phyloP scores from a whole-genome alignment of 2,797 vertebrate genomes.

The Lepus townsendii region DNA sequence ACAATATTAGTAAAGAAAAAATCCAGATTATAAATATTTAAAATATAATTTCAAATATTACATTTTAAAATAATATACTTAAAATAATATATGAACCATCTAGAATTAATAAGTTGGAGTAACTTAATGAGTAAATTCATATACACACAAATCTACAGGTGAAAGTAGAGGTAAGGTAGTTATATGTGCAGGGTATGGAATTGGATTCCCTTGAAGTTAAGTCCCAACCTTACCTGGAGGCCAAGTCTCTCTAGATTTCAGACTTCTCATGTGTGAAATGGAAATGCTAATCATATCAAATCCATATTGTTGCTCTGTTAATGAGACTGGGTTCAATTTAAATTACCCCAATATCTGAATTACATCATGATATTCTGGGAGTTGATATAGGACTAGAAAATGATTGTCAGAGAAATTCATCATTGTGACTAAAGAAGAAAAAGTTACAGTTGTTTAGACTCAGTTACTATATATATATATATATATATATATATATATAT shows the following conservation, averaged over 20 bases:
- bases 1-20: neutral
- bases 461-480: neutral
- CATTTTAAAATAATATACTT: neutral
- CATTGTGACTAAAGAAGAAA: neutral
- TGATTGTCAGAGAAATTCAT: neutral
- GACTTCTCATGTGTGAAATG: neutral
- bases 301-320: neutral
- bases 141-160: neutral
- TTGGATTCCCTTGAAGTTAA: neutral
- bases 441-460: neutral
- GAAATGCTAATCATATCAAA: neutral
- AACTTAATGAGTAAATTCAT: neutral
- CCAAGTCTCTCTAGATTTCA: neutral
- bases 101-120: neutral
- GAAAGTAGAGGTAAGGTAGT: neutral
- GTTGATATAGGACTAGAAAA: neutral
- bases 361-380: neutral
- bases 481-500: neutral
- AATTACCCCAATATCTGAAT: neutral
- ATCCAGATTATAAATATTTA: neutral
- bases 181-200: neutral
- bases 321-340: neutral
- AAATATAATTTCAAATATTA: neutral
- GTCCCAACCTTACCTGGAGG: neutral
- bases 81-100: neutral